Evolutionary conservation across 2,113 vertebrate species (phyloP).

Genomic region (Pao palembangensis): DNA sequence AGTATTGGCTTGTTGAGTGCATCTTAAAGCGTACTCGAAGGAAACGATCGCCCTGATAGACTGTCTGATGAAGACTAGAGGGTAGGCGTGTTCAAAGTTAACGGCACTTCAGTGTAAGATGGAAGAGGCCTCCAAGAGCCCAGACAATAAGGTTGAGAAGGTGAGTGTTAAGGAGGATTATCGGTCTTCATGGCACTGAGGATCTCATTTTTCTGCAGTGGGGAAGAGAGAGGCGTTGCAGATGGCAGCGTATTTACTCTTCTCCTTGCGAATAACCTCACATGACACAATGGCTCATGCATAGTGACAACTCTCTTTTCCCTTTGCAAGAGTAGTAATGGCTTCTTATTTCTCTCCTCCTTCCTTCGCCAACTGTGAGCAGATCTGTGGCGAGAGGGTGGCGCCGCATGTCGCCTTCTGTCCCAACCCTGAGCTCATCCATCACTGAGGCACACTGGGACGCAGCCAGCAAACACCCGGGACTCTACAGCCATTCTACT

Average conservation of each 20-base stretch:
- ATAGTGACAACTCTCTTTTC: constrained; percentile 29
- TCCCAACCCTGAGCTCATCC: constrained; percentile 13
- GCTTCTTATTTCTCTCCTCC: constrained; percentile 29
- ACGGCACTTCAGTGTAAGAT: constrained; percentile 55
- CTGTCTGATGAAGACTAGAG: constrained; percentile 12
- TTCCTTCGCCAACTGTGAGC: constrained; percentile 13
- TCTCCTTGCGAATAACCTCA: constrained; percentile 38
- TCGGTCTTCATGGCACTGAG: constrained; percentile 45
- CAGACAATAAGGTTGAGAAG: constrained; percentile 43
- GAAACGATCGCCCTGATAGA: constrained; percentile 34
- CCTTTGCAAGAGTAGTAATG: constrained; percentile 24
- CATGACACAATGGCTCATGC: constrained; percentile 18
- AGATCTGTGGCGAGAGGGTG: constrained; percentile 11
- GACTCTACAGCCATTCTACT: no score
- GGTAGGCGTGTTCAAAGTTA: constrained; percentile 58
- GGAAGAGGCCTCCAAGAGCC: constrained; percentile 42
- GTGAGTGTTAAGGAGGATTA: constrained; percentile 51
- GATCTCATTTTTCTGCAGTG: constrained; percentile 54
- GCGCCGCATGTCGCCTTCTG: constrained; percentile 9
- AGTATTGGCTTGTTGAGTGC: constrained; percentile 34
- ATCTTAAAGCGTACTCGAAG: constrained; percentile 41
- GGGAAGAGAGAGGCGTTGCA: constrained; percentile 33
- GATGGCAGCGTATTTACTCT: constrained; percentile 15
- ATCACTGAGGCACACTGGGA: constrained; percentile 3
- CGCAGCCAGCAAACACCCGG: background rate